Evolutionary conservation across 2,888 invertebrate species (phyloP).

Genomic region (Netelia inedita): DNA sequence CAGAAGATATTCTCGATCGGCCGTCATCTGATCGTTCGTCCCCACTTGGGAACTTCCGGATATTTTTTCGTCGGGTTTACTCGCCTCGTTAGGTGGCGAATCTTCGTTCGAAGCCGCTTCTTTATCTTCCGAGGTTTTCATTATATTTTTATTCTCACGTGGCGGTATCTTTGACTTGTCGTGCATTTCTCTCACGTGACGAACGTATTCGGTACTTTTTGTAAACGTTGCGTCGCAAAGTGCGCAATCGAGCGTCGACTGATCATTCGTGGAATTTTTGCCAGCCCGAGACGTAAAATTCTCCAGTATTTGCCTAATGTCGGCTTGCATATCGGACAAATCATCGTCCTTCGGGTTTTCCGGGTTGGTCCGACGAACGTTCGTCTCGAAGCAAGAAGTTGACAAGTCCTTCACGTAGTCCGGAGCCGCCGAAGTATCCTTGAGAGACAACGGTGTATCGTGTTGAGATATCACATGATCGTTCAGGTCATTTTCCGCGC

Average conservation of each 20-base stretch:
- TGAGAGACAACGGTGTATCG: conserved; percentile 42
- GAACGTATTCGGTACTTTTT: conserved; percentile 30
- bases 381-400: background rate
- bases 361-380: background rate
- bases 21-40: conserved; percentile 5
- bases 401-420: conserved; percentile 10
- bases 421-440: conserved; percentile 4
- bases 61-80: background rate
- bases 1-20: conserved; percentile 55
- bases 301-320: background rate
- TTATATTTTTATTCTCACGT: background rate
- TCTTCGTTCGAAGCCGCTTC: background rate
- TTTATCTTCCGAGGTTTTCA: background rate
- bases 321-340: background rate
- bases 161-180: background rate
- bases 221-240: conserved; percentile 52
- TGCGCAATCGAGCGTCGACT: conserved; percentile 32
- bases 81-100: background rate
- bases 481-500: conserved; percentile 47
- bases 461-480: conserved; percentile 67
- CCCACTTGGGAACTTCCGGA: background rate
- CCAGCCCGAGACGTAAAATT: background rate
- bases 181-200: conserved; percentile 52
- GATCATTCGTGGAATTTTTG: background rate
- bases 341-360: background rate